Percentiles rank a stretch among this genome's conserved stretches.
phyloP scores from a whole-genome alignment of 2,797 vertebrate species.

The Anguilla marmorata region DNA sequence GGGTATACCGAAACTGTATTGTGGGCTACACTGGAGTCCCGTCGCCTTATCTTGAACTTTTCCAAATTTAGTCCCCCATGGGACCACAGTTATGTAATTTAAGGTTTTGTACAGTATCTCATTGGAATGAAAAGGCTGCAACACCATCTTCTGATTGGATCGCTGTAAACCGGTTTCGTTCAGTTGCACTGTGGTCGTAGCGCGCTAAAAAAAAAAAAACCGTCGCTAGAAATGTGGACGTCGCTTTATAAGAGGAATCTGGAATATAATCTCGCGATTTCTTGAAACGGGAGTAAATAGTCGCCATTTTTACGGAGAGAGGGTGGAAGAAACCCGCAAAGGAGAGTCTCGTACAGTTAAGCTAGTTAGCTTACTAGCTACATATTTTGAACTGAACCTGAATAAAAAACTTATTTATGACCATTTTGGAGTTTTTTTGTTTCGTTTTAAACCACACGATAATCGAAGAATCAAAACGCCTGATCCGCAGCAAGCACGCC shows the following conservation, averaged over 20 bases:
- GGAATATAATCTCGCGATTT: conserved; percentile 61
- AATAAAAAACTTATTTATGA: neutral
- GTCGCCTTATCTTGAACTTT: neutral
- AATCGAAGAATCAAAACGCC: conserved; percentile 23
- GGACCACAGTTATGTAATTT: neutral
- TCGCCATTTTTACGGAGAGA: conserved; percentile 61
- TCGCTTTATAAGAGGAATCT: neutral
- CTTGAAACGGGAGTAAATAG: conserved; percentile 72
- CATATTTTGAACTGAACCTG: neutral
- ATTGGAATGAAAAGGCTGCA: neutral
- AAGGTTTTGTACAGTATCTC: neutral
- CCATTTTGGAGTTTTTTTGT: neutral
- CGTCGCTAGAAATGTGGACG: neutral
- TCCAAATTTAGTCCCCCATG: neutral
- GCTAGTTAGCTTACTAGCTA: conserved; percentile 15
- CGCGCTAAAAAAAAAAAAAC: neutral
- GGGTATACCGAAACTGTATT: no score
- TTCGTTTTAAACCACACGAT: conserved; percentile 7
- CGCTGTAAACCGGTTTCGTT: neutral
- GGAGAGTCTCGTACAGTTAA: conserved; percentile 47
- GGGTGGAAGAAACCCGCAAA: conserved; percentile 44
- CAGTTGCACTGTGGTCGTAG: neutral
- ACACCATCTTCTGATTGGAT: neutral
- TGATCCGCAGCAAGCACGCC: conserved; percentile 20
- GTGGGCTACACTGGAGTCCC: no score